These are phyloP conservation scores for Listronotus bonariensis DNA, from an alignment of 1,140 invertebrate genomes.

Conservation along the genomic window DNA sequence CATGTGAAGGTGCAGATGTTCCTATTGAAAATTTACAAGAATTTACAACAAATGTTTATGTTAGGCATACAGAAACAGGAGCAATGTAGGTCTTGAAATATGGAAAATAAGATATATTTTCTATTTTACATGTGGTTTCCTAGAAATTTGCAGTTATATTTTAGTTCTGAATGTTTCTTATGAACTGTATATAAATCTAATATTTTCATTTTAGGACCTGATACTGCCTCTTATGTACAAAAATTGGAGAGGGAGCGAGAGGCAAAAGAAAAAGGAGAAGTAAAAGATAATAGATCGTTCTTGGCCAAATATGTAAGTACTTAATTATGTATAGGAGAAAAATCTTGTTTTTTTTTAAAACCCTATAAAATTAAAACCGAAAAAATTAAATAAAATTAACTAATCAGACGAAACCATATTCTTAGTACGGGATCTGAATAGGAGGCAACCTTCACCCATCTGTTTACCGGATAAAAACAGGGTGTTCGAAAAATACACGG, in stretches of 20 bases:
- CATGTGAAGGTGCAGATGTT: conserved; percentile 56
- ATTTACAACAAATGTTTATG: conserved; percentile 74
- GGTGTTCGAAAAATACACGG: no score
- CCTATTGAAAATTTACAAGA: conserved; percentile 57
- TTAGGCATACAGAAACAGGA: conserved; percentile 72
- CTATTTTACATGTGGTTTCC: no score
- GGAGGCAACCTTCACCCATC: no score
- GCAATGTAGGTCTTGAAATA: conserved; percentile 66
- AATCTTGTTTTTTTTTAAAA: no score
- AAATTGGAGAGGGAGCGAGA: conserved; percentile 88
- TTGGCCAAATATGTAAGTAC: conserved; percentile 94
- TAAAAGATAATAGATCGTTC: conserved; percentile 91
- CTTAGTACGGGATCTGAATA: no score
- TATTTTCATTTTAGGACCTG: conserved; percentile 82
- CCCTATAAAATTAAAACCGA: no score
- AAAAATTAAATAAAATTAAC: no score
- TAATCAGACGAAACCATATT: no score
- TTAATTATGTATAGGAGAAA: conserved; percentile 64
- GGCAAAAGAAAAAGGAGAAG: conserved; percentile 86
- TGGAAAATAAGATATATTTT: not conserved
- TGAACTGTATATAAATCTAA: no score
- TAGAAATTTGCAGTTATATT: no score
- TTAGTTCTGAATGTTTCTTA: no score
- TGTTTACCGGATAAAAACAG: no score
- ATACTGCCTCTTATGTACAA: conserved; percentile 90